Base-by-base conservation (phyloP, 2,113 vertebrate species). In the Centropus unirufus region DNA sequence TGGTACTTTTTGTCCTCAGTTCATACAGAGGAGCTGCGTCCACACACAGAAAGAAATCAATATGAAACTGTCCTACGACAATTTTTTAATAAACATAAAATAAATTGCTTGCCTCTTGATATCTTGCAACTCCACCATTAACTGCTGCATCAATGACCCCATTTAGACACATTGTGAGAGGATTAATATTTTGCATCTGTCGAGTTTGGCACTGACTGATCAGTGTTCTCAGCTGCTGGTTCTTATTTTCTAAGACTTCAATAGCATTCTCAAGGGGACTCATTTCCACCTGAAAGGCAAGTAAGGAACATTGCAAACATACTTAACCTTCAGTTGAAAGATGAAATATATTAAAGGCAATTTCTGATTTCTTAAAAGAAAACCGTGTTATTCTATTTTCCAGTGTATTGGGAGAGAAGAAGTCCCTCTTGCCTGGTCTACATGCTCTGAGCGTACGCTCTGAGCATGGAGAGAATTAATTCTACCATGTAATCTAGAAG, bases 161-260 rank as follows among this genome's bases (percentile, higher is more conserved):
- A 51, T 99, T 99, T 88, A 99, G 98, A 97, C 99, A 99, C 99
- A 99, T 99, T 63, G 99, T 99, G 93, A 99, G 98, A 20, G 99
- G 99, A 97, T 99, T 99, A 97, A 99, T 98, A 96, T 99, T 99
- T 97, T 99, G 98, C 99, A 99, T 99, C 97, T 99, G 99, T 84
- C 99, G 97, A 75, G 98, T 98, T 95, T 99, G 99, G 97, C 99
- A 99, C 94, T 99, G 99, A 73, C 98, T 98, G 93, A 99, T 99
- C 89, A 99, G 96, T 2, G 99, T 99, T 94, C 99, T 98, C 74
- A 99, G 92, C 90, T 99, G 99, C 87, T 99, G 97, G 96, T 99
- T 99, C 97, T 99, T 99, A 96, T 99, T 99, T 98, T 99, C 99
- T 75, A 99, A 97, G 66, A 99, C 99, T 97, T 99, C 99, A 58